Evolutionary conservation across 2,113 vertebrate genomes (phyloP).

Genomic region (Chitala chitala): DNA sequence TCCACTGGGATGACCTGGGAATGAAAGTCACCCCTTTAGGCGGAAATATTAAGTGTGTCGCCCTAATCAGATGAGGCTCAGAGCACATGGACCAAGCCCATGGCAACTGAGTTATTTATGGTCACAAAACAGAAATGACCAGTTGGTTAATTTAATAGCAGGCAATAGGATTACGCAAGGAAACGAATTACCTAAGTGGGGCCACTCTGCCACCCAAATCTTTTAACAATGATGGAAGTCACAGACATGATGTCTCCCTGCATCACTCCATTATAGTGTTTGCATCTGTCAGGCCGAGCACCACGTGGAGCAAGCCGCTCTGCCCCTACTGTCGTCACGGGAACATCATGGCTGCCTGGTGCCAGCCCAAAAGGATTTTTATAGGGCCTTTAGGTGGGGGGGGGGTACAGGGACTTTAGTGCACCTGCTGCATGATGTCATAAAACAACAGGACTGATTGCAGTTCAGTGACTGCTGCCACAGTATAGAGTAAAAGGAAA

Average conservation of each 20-base stretch:
- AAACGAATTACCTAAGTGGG: slow-evolving; percentile 76
- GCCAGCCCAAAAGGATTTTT: too few relatives aligned
- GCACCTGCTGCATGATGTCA: too few relatives aligned
- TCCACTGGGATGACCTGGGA: slow-evolving; percentile 57
- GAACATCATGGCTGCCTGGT: too few relatives aligned
- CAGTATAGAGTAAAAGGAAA: too few relatives aligned
- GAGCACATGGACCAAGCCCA: slow-evolving; percentile 54
- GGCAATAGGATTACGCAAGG: slow-evolving; percentile 70
- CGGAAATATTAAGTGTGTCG: slow-evolving; percentile 68
- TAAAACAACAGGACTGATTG: too few relatives aligned
- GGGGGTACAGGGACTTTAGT: too few relatives aligned
- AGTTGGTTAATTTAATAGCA: slow-evolving; percentile 72
- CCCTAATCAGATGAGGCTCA: slow-evolving; percentile 66
- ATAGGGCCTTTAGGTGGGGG: too few relatives aligned
- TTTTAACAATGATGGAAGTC: slow-evolving; percentile 72
- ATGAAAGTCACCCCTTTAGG: slow-evolving; percentile 65
- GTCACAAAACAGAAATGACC: slow-evolving; percentile 65
- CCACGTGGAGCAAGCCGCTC: too few relatives aligned
- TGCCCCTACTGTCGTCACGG: too few relatives aligned
- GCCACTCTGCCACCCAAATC: slow-evolving; percentile 58
- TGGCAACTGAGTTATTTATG: slow-evolving; percentile 68
- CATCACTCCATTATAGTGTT: slow-evolving; percentile 67
- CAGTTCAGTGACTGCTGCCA: too few relatives aligned
- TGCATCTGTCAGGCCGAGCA: too few relatives aligned
- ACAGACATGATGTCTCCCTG: slow-evolving; percentile 61